These are phyloP conservation scores for Globodera rostochiensis DNA, from an alignment of 1,140 invertebrate species.

Conservation along the genomic window DNA sequence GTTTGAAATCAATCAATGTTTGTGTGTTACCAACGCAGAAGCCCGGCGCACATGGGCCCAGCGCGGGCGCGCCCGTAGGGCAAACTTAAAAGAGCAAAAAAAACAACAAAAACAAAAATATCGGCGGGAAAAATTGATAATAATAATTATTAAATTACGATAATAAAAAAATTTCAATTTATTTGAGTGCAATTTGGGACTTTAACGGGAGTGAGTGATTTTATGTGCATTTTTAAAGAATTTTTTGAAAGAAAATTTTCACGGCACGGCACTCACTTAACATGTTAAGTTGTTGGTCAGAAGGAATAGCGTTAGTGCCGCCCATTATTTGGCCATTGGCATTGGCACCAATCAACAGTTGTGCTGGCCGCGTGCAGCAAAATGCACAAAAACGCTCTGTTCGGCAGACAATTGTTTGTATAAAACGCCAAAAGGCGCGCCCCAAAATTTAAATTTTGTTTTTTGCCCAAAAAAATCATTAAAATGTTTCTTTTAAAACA, in stretches of 20 bases:
- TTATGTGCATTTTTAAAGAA: not conserved
- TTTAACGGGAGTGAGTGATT: not conserved
- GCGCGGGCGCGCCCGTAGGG: slow-evolving; percentile 1
- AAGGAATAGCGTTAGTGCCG: not conserved
- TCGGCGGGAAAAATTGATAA: not conserved
- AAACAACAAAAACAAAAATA: not conserved
- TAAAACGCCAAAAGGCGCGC: too few relatives aligned
- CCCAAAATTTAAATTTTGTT: too few relatives aligned
- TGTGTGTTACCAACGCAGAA: not conserved
- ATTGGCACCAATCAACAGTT: not conserved
- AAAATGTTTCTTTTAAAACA: too few relatives aligned
- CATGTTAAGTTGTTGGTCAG: slow-evolving; percentile 33
- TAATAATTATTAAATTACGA: not conserved
- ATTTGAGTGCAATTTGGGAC: slow-evolving; percentile 6
- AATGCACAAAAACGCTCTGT: slow-evolving; percentile 2
- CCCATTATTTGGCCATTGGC: not conserved
- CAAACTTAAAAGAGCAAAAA: slow-evolving; percentile 5
- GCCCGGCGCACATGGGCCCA: not conserved
- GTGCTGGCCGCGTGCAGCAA: not conserved
- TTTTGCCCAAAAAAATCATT: too few relatives aligned
- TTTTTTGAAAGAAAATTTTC: slow-evolving; percentile 1
- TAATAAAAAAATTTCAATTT: slow-evolving; percentile 2
- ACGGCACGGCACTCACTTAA: slow-evolving; percentile 14
- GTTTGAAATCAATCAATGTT: too few relatives aligned
- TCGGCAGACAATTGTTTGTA: not conserved